Evolutionary conservation across 2,113 vertebrate genomes (phyloP).

Genomic region (Tichodroma muraria): DNA sequence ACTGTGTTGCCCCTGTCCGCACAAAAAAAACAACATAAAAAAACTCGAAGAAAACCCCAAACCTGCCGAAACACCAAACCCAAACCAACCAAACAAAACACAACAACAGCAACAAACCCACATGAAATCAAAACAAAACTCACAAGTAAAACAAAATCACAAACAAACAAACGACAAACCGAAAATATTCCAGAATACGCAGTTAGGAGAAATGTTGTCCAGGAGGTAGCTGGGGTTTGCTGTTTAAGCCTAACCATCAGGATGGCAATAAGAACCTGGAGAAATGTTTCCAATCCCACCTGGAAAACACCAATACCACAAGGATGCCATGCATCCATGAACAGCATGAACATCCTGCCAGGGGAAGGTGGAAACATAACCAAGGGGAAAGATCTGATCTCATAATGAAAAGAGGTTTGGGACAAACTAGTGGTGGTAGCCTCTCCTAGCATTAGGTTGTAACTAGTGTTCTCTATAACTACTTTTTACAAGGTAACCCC

Average conservation of each 20-base stretch:
- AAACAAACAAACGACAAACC: background rate
- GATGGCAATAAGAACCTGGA: background rate
- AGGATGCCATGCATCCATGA: accelerated
- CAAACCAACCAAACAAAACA: background rate
- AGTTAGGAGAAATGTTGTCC: background rate
- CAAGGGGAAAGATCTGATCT: background rate
- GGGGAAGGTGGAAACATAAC: background rate
- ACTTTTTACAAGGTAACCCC: background rate
- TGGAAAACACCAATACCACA: accelerated
- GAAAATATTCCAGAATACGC: background rate
- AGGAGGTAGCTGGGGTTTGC: background rate
- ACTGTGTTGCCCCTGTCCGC: accelerated
- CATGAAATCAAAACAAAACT: background rate
- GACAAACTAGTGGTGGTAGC: too few species aligned
- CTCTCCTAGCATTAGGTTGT: background rate
- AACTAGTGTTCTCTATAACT: too few species aligned
- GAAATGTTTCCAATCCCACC: accelerated
- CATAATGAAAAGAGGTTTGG: too few species aligned
- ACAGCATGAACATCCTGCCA: accelerated
- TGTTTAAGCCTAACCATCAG: accelerated
- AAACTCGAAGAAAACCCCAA: too few species aligned
- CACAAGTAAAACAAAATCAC: background rate
- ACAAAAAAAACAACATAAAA: background rate
- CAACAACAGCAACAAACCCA: too few species aligned
- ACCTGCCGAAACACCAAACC: background rate